These are phyloP conservation scores for Ctenodactylus gundi DNA, from an alignment of 2,113 vertebrate genomes.

Conservation along the genomic window DNA sequence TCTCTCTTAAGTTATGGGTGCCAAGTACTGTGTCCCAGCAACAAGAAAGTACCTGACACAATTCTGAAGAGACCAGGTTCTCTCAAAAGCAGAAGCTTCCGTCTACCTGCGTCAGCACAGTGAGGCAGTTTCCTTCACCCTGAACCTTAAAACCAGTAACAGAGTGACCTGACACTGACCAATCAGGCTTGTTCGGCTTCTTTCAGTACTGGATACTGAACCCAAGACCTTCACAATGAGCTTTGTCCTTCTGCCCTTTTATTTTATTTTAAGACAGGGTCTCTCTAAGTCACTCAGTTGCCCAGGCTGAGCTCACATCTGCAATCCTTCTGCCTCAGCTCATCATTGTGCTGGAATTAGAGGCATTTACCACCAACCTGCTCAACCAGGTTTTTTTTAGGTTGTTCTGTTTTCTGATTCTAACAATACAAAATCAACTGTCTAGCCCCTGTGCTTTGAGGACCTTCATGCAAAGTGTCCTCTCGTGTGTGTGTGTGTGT, in stretches of 20 bases:
- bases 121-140: not conserved
- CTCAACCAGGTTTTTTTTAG: too few relatives aligned
- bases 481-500: too few relatives aligned
- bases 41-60: too few relatives aligned
- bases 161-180: not conserved
- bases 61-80: not conserved
- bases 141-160: not conserved
- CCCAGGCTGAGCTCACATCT: not conserved
- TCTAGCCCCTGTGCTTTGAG: too few relatives aligned
- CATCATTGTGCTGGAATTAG: not conserved
- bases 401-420: too few relatives aligned
- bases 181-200: not conserved
- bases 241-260: not conserved
- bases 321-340: not conserved
- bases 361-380: not conserved
- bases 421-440: too few relatives aligned
- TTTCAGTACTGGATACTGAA: not conserved
- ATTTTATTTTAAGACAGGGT: not conserved
- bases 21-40: too few relatives aligned
- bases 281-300: not conserved
- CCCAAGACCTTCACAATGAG: not conserved
- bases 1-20: too few relatives aligned
- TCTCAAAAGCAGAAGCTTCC: not conserved
- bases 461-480: too few relatives aligned
- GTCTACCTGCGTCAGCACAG: too few relatives aligned